These are phyloP conservation scores for Hydractinia echinata DNA, from an alignment of 30 jellyfish, hydroid and myxozoan genomes.

Conservation along the genomic window DNA sequence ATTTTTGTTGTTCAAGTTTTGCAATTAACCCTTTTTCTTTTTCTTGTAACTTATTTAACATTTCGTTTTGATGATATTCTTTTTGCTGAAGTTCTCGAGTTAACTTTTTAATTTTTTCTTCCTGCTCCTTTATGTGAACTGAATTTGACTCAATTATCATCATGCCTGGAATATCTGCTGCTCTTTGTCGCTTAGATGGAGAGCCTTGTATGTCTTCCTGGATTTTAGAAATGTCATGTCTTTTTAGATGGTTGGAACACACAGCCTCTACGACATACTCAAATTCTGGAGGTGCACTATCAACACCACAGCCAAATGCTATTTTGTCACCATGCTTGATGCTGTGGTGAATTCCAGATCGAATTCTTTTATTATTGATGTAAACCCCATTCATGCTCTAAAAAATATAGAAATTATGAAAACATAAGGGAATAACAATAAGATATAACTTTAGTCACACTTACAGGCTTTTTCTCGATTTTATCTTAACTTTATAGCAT, in stretches of 20 bases:
- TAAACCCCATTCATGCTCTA: conserved; percentile 92
- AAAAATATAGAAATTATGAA: not conserved
- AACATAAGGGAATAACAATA: not conserved
- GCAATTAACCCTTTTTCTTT: conserved; percentile 52
- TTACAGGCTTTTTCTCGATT: no score
- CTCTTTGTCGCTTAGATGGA: conserved; percentile 27
- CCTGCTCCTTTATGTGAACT: conserved; percentile 61
- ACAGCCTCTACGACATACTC: conserved; percentile 69
- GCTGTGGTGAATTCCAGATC: conserved; percentile 50
- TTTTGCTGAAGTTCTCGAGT: conserved; percentile 31
- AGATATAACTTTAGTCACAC: no score
- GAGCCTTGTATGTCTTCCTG: conserved; percentile 8
- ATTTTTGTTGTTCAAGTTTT: conserved; percentile 52
- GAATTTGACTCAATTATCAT: conserved; percentile 40
- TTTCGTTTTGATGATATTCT: conserved; percentile 52
- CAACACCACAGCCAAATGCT: conserved; percentile 85
- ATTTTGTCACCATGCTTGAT: conserved; percentile 62
- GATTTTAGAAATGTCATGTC: conserved; percentile 6
- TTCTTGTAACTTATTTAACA: conserved; percentile 48
- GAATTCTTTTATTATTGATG: conserved; percentile 56
- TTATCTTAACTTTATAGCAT: no score
- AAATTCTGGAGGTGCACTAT: conserved; percentile 62
- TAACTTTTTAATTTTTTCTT: conserved; percentile 42
- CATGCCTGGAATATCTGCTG: conserved; percentile 10
- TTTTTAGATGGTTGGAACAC: conserved; percentile 4